Conservation (phyloP, 1,140 invertebrate genomes). For the Yoshiicerus persimilis region DNA sequence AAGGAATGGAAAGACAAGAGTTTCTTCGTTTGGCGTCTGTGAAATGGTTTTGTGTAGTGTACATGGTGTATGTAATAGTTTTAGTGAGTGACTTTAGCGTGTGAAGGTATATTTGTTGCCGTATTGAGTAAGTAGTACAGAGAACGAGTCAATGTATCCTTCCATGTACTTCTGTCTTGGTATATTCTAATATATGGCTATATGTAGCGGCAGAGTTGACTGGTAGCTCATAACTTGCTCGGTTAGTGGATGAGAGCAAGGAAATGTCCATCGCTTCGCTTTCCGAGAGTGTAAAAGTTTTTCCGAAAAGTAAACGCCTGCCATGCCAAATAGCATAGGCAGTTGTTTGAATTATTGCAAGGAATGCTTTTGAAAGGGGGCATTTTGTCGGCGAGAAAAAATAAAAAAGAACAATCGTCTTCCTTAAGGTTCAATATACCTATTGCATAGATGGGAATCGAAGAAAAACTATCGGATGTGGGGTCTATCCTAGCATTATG, state of each 20-base stretch:
- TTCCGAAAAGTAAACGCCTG: constrained; percentile 35
- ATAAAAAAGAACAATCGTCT: constrained; percentile 48
- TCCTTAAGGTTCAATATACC: neutral
- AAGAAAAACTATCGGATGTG: constrained; percentile 25
- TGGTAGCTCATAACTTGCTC: constrained; percentile 11
- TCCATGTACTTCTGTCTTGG: neutral
- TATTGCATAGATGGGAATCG: constrained; percentile 8
- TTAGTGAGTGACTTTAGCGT: neutral
- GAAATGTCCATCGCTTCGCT: constrained; percentile 37
- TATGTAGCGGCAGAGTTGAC: neutral
- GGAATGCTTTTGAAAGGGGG: constrained; percentile 49
- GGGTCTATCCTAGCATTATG: constrained; percentile 37
- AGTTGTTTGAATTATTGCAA: constrained; percentile 49
- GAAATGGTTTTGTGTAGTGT: neutral
- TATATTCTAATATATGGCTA: neutral
- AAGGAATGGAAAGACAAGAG: neutral
- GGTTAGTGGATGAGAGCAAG: constrained; percentile 14
- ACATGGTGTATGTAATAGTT: neutral
- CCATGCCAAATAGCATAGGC: constrained; percentile 32
- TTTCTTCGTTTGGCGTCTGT: neutral
- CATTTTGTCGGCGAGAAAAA: constrained; percentile 41
- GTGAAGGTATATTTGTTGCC: neutral
- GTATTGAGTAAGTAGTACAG: neutral
- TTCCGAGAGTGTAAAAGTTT: constrained; percentile 38
- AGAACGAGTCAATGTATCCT: too few species aligned